A percentile compares a stretch with the other conserved stretches of the same genome.
Evolutionary conservation across 2,797 vertebrate genomes (phyloP).

Genomic region (Betta splendens): DNA sequence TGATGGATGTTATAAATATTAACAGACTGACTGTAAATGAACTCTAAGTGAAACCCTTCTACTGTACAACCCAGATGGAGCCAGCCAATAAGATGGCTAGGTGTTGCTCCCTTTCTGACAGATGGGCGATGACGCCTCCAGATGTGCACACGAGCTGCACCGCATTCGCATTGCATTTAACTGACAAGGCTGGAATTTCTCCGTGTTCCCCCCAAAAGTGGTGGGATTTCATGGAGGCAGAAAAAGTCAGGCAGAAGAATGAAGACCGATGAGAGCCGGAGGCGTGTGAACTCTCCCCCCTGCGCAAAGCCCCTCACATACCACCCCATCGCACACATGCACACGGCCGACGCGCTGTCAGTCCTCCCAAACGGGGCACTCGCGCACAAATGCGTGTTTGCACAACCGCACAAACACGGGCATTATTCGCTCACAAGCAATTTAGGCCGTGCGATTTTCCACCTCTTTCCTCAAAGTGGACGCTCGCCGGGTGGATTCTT

Average conservation of each 20-base stretch:
- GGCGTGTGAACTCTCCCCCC: constrained; percentile 46
- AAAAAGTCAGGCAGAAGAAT: constrained; percentile 37
- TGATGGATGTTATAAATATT: not conserved
- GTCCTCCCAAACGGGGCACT: constrained; percentile 12
- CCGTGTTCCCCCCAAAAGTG: constrained; percentile 21
- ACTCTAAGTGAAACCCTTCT: constrained; percentile 41
- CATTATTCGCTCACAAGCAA: constrained; percentile 10
- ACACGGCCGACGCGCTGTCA: constrained; percentile 26
- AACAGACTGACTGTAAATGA: constrained; percentile 1
- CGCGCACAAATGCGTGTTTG: constrained; percentile 26
- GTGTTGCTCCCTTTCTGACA: constrained; percentile 8
- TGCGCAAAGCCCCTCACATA: constrained; percentile 31
- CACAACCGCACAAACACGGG: not conserved
- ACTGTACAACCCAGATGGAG: constrained; percentile 34
- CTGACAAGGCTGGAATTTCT: constrained; percentile 2
- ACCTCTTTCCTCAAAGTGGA: not conserved
- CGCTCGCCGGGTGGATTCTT: not conserved
- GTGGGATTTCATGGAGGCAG: constrained; percentile 34
- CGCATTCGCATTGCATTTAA: constrained; percentile 26
- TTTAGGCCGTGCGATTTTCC: constrained; percentile 14
- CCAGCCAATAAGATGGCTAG: constrained; percentile 25
- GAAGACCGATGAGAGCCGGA: constrained; percentile 30
- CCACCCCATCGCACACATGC: constrained; percentile 23
- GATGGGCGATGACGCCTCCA: constrained; percentile 7
- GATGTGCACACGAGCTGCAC: constrained; percentile 31